Conservation (phyloP, 2,888 invertebrate species). For the Eulithis testata region DNA sequence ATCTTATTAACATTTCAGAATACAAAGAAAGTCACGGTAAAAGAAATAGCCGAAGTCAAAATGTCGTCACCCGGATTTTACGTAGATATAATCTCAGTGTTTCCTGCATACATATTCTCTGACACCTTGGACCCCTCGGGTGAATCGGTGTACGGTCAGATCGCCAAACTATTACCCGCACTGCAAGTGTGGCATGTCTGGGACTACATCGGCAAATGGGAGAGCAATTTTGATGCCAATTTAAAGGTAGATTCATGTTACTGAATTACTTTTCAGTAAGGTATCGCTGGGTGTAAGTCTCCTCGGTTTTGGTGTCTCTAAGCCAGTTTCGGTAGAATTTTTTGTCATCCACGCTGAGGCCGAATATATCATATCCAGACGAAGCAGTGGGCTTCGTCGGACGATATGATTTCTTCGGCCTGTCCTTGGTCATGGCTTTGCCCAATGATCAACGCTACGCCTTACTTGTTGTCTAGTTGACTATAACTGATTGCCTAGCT, state of each 20-base stretch:
- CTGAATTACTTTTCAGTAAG: too few relatives aligned
- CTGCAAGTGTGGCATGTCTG: constrained; percentile 78
- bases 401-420: too few relatives aligned
- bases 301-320: too few relatives aligned
- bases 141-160: constrained; percentile 59
- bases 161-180: constrained; percentile 64
- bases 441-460: too few relatives aligned
- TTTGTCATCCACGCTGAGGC: too few relatives aligned
- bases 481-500: too few relatives aligned
- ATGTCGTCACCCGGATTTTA: constrained; percentile 76
- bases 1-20: constrained; percentile 51
- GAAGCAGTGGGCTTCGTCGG: too few relatives aligned
- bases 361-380: too few relatives aligned
- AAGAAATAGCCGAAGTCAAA: constrained; percentile 74
- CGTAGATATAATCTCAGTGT: constrained; percentile 73
- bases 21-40: constrained; percentile 64
- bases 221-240: constrained; percentile 61
- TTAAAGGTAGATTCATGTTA: constrained; percentile 55
- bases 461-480: too few relatives aligned
- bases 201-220: constrained; percentile 70
- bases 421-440: too few relatives aligned
- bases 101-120: constrained; percentile 71
- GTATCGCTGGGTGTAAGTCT: too few relatives aligned
- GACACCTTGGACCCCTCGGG: constrained; percentile 66
- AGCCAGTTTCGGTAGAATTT: too few relatives aligned